These are phyloP conservation scores for Hypsibius dujardini DNA, from an alignment of 1,140 invertebrate genomes.

Conservation along the genomic window DNA sequence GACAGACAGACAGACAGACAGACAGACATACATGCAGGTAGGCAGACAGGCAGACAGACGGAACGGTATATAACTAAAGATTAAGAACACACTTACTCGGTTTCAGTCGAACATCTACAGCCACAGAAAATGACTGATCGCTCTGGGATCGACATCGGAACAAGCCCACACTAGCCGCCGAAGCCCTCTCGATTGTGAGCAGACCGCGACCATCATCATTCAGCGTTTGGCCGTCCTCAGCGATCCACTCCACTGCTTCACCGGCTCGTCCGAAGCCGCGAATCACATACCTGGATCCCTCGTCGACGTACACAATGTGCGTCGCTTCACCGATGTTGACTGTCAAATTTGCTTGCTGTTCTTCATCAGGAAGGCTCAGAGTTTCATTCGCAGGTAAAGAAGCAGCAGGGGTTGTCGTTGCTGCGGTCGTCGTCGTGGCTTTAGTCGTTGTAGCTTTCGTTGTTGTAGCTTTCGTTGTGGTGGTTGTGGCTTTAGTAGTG, in stretches of 20 bases:
- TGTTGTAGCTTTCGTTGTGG: slow-evolving; percentile 3
- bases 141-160: not conserved
- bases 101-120: not conserved
- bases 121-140: not conserved
- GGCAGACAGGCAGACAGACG: too few species aligned
- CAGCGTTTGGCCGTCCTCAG: not conserved
- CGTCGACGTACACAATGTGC: not conserved
- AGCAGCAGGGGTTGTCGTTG: not conserved
- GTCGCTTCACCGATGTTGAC: not conserved
- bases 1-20: too few species aligned
- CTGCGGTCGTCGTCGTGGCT: not conserved
- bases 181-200: not conserved
- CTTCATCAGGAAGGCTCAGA: too few species aligned
- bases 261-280: not conserved
- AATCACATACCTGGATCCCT: not conserved
- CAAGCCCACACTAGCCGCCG: not conserved
- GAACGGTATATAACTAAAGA: too few species aligned
- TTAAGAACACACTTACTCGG: too few species aligned
- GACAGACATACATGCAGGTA: too few species aligned
- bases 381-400: not conserved
- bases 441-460: not conserved
- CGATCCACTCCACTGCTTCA: not conserved
- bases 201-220: not conserved
- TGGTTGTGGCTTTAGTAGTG: slow-evolving; percentile 8
- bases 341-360: not conserved